phyloP scores from a whole-genome alignment of 2,113 vertebrate species.

The Saimiri boliviensis region DNA sequence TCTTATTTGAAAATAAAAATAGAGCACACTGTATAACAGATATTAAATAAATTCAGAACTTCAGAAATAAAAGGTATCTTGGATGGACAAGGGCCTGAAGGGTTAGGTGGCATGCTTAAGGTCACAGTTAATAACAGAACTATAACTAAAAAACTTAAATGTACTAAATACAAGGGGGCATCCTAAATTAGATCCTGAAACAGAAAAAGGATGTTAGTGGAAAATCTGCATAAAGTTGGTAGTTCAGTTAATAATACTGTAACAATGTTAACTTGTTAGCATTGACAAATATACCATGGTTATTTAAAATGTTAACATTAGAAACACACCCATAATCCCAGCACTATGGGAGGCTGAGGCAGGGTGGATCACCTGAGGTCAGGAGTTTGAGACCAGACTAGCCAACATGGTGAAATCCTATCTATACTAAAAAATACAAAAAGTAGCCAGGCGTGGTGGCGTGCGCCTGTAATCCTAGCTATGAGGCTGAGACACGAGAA shows the following conservation, averaged over 20 bases:
- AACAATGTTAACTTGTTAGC: background rate
- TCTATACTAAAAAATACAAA: background rate
- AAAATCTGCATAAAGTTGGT: background rate
- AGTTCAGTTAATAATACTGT: background rate
- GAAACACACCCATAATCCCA: background rate
- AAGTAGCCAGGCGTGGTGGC: too few species aligned
- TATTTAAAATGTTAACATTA: constrained; percentile 14
- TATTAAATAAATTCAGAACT: background rate
- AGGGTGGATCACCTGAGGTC: background rate
- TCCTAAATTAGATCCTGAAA: background rate
- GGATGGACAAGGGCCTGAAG: background rate
- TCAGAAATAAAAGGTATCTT: background rate
- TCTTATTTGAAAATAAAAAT: constrained; percentile 36
- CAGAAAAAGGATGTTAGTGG: background rate
- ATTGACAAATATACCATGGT: background rate
- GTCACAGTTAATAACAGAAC: background rate
- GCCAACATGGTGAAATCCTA: background rate
- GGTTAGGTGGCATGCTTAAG: background rate
- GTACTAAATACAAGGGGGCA: background rate
- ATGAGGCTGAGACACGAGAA: background rate
- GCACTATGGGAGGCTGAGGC: background rate
- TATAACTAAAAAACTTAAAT: constrained; percentile 16
- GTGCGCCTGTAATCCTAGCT: too few species aligned
- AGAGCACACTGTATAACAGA: background rate
- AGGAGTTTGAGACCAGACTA: background rate